phyloP scores from a whole-genome alignment of 1,140 invertebrate species.

The Argopecten irradians region DNA sequence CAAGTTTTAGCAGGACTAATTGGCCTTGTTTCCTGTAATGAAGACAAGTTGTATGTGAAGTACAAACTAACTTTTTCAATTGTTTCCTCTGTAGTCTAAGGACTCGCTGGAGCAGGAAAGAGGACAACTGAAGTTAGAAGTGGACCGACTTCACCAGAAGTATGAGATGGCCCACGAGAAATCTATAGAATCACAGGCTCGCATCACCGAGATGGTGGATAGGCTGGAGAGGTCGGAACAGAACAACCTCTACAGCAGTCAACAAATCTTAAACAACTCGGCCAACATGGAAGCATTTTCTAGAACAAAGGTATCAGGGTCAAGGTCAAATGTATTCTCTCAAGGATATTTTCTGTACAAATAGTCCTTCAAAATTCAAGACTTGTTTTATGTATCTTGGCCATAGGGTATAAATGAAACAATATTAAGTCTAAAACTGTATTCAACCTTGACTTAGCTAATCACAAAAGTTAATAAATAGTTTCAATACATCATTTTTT shows the following conservation, averaged over 20 bases:
- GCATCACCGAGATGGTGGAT: slow-evolving; percentile 62
- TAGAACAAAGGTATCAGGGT: slow-evolving; percentile 60
- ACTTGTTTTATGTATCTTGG: no score
- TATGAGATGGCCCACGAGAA: slow-evolving; percentile 64
- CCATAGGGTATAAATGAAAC: no score
- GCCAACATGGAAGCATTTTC: slow-evolving; percentile 61
- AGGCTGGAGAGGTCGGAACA: slow-evolving; percentile 63
- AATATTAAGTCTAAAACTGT: no score
- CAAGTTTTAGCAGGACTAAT: no score
- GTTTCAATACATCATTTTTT: no score
- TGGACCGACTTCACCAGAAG: slow-evolving; percentile 61
- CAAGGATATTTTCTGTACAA: no score
- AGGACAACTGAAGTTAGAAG: slow-evolving; percentile 58
- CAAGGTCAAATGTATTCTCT: no score
- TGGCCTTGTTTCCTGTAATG: background rate
- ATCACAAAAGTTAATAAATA: no score
- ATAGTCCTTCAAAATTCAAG: no score
- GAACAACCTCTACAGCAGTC: slow-evolving; percentile 52
- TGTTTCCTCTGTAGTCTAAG: slow-evolving; percentile 55
- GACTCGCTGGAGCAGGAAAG: slow-evolving; percentile 65
- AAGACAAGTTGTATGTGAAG: background rate
- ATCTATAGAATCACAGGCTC: slow-evolving; percentile 63
- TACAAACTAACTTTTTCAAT: background rate
- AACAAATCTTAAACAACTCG: slow-evolving; percentile 65
- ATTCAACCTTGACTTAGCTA: no score